Base-by-base conservation (phyloP, 1,140 invertebrate species). In the Ephestia elutella region DNA sequence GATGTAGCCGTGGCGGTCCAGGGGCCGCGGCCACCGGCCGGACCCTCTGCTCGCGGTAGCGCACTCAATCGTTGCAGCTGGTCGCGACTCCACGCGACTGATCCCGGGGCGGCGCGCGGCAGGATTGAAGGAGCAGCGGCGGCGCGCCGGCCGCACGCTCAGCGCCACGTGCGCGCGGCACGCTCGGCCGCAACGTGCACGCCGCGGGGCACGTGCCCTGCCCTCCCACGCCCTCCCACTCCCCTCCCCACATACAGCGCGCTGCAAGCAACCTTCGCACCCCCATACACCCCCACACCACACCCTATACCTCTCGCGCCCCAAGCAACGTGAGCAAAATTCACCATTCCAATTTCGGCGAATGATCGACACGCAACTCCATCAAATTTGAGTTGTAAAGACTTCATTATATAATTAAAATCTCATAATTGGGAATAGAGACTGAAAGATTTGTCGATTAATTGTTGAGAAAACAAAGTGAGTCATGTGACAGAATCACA, bases 1-100 rank as follows among this genome's bases (percentile, higher is more conserved):
- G 62, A 86, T 86, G 38, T 86, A 86, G 2, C 82, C 82, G 67
- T 82, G 76, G 0, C 77, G 71, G 62, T 86, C 82, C 5, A 83
- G 68, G 32, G 80, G 76, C 30, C 56, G 68, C 30, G 77, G 75
- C 78, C 77, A 77, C 66, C 73, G 70, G 60, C 60, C 65, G 62
- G 59, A 49, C 5, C 50, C 50, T 21, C 50, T 21, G 13, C 28
- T 25, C 19, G 50, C 49, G 20, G 59, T 63, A 7, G 61, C 57
- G 49, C 70, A 73, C 76, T 83, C 80, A 79, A 86, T 81, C 54
- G 62, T 83, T 73, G 55, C 65, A 55, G 59, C 38, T 44, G 38
- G 3, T 62, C 30, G 57, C 51, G 35, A 30, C 32, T 56, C 8
- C 70, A 62, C 70, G 57, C 82, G 73, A 75, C 82, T 75, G 78